Evolutionary conservation across 30 jellyfish, hydroid and myxozoan species (phyloP), one percentile per base, ranked within the genome.

Genomic region (Catostylus mosaicus): DNA sequence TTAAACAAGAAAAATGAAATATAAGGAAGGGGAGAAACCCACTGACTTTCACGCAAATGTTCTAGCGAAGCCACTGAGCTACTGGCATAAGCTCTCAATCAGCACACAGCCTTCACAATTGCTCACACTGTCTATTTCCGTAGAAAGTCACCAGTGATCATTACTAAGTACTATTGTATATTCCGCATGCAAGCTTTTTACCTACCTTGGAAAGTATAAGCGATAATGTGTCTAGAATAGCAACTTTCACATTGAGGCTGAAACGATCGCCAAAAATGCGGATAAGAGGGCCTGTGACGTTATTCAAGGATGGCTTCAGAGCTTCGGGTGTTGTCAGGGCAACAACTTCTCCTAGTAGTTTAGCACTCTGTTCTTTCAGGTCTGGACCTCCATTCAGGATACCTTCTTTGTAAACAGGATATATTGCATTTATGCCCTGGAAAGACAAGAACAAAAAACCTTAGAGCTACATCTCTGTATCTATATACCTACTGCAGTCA

Each of bases 221-320:
- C 0, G 93, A 90, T 64, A 93, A 71, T 22, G 98, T 87, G 19
- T 83, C 93, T 60, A 93, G 73, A 52, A 93, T 87, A 35, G 98
- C 98, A 19, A 77, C 97, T 75, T 93, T 93, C 74, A 93, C 98
- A 87, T 88, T 93, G 89, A 88, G 84, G 75, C 67, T 87, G 73
- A 93, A 93, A 1, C 97, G 80, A 56, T 93, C 98, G 34, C 97
- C 98, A 56, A 93, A 90, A 22, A 93, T 87, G 7, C 98, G 96
- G 70, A 93, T 93, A 10, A 93, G 78, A n/a, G 98, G 98, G 4
- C 98, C 98, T 29, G 98, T 93, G 43, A 87, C 89, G 64, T 93
- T 95, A 3, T 80, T 87, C 33, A 93, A 72, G 8, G 98, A 82
- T 63, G 98, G 92, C 67, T 93, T 93, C 67, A 93, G 71, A 10